These are phyloP conservation scores for Pangasius macronema DNA, from an alignment of 2,797 vertebrate species.

Conservation along the genomic window DNA sequence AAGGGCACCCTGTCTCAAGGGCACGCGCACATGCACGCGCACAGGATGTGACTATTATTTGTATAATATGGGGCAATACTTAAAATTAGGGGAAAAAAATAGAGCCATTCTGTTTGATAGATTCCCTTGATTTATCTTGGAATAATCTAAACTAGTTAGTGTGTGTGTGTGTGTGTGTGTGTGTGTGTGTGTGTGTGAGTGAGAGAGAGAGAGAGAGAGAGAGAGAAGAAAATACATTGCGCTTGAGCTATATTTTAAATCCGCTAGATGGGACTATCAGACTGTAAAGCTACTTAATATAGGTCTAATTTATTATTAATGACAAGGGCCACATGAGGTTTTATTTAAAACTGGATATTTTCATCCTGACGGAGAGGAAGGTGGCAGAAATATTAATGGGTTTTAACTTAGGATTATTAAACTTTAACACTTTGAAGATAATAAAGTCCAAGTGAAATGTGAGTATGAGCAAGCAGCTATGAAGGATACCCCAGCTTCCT, in stretches of 20 bases:
- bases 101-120: background rate
- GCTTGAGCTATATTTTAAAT: slow-evolving; percentile 57
- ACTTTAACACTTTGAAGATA: background rate
- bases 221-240: background rate
- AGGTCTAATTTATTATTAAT: slow-evolving; percentile 35
- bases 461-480: background rate
- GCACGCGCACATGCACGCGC: slow-evolving; percentile 60
- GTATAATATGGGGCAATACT: slow-evolving; percentile 68
- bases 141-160: slow-evolving; percentile 54
- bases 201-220: slow-evolving; percentile 20
- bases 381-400: background rate
- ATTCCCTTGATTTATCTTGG: slow-evolving; percentile 57
- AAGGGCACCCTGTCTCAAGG: slow-evolving; percentile 74
- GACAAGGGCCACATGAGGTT: slow-evolving; percentile 39
- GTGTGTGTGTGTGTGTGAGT: background rate
- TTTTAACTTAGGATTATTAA: background rate
- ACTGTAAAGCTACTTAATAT: slow-evolving; percentile 50
- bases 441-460: background rate
- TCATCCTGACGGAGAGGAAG: background rate
- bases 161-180: background rate
- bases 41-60: slow-evolving; percentile 63
- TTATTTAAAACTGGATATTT: slow-evolving; percentile 33
- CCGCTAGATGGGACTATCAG: slow-evolving; percentile 63
- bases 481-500: background rate
- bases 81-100: background rate